phyloP scores from a whole-genome alignment of 2,797 vertebrate genomes.

The Channallabes apus region DNA sequence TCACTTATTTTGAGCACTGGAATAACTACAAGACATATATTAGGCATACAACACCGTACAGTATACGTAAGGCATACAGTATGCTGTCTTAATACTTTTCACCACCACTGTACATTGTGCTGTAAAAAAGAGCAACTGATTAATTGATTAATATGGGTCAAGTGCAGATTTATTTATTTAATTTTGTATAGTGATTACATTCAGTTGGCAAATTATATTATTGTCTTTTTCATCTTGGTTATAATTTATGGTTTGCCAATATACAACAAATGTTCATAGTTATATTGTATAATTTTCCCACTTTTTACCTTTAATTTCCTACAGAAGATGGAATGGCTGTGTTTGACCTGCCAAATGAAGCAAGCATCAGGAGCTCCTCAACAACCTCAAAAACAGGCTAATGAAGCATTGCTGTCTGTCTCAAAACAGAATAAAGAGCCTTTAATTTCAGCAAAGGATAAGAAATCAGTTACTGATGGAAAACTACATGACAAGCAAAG shows the following conservation, averaged over 20 bases:
- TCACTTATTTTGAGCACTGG: too few relatives aligned
- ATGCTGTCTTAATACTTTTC: too few relatives aligned
- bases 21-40: too few relatives aligned
- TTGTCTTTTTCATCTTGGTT: not conserved
- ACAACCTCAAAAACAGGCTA: constrained; percentile 52
- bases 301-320: constrained; percentile 20
- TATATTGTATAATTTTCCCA: not conserved
- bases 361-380: constrained; percentile 52
- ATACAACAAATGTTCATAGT: not conserved
- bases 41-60: too few relatives aligned
- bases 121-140: not conserved
- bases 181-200: not conserved
- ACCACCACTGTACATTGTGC: too few relatives aligned
- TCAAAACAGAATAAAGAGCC: constrained; percentile 49
- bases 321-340: constrained; percentile 84
- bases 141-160: not conserved
- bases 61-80: too few relatives aligned
- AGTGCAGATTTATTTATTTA: not conserved
- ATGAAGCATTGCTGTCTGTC: constrained; percentile 45
- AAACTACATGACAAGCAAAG: constrained; percentile 52
- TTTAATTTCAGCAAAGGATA: constrained; percentile 42
- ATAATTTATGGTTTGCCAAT: not conserved
- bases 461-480: constrained; percentile 5
- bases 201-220: not conserved
- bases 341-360: constrained; percentile 85